These are phyloP conservation scores for Bufotes viridis DNA, from an alignment of 2,797 vertebrate genomes.

Conservation along the genomic window DNA sequence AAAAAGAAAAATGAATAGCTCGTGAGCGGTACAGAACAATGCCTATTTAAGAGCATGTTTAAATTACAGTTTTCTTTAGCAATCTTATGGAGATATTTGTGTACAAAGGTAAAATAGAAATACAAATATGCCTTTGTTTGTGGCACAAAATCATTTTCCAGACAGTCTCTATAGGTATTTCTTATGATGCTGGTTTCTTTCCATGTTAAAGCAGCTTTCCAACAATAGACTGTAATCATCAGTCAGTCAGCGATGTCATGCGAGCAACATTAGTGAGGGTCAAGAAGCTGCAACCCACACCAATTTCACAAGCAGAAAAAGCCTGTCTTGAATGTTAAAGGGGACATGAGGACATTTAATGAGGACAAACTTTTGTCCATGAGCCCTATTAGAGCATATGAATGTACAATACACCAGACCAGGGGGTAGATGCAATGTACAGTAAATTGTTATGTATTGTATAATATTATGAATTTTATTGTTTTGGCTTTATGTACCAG, in stretches of 20 bases:
- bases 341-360: background rate
- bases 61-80: slow-evolving; percentile 43
- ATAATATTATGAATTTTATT: too few species aligned
- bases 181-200: slow-evolving; percentile 10
- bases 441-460: too few species aligned
- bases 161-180: slow-evolving; percentile 1
- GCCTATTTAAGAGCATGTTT: slow-evolving; percentile 48
- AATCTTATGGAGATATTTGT: slow-evolving; percentile 41
- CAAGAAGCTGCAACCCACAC: background rate
- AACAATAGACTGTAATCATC: background rate
- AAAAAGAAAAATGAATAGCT: slow-evolving; percentile 47
- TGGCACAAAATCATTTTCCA: slow-evolving; percentile 10
- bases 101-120: slow-evolving; percentile 29
- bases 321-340: background rate
- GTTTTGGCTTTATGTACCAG: too few species aligned
- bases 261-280: background rate
- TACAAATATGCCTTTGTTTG: slow-evolving; percentile 1
- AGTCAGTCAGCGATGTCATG: background rate
- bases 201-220: background rate
- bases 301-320: background rate
- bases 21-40: slow-evolving; percentile 28
- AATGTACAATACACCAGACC: too few species aligned
- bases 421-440: too few species aligned
- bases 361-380: background rate
- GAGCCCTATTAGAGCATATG: background rate